Conservation (phyloP, 2,797 vertebrate species). For the Crocodylus rhombifer region DNA sequence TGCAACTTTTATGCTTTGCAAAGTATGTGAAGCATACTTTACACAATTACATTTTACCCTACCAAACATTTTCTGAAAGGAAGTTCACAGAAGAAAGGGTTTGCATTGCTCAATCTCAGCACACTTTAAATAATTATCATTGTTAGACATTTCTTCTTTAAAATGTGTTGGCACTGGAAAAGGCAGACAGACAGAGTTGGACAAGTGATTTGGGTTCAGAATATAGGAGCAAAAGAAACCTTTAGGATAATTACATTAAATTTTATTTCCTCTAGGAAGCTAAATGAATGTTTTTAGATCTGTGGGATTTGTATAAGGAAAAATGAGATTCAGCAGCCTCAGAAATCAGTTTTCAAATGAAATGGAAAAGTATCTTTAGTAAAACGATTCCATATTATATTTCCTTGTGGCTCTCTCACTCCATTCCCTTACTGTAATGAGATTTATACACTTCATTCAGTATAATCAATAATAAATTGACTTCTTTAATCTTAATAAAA, state of each 20-base stretch:
- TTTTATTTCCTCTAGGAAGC: not conserved
- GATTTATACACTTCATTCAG: not conserved
- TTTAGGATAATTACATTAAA: constrained; percentile 11
- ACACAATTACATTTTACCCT: not conserved
- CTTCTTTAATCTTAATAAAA: not conserved
- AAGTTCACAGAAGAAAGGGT: not conserved
- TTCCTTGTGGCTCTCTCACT: not conserved
- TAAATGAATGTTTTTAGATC: not conserved
- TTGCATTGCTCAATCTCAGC: not conserved
- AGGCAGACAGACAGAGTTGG: not conserved
- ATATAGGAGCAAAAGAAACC: not conserved
- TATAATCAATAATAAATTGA: not conserved
- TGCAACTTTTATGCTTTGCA: not conserved
- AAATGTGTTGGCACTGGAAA: not conserved
- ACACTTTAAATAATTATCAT: not conserved
- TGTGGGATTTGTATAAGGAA: not conserved
- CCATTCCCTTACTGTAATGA: not conserved
- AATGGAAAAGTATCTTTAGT: not conserved
- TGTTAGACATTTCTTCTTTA: not conserved
- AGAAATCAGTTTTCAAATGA: not conserved
- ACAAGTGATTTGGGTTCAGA: not conserved
- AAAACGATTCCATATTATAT: not conserved
- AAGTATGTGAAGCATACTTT: not conserved
- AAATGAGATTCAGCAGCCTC: not conserved
- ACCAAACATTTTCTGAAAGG: not conserved